Percentiles rank a stretch among this genome's conserved stretches.
These are phyloP conservation scores for Cryptotermes secundus DNA, from an alignment of 1,140 invertebrate genomes.

Conservation along the genomic window DNA sequence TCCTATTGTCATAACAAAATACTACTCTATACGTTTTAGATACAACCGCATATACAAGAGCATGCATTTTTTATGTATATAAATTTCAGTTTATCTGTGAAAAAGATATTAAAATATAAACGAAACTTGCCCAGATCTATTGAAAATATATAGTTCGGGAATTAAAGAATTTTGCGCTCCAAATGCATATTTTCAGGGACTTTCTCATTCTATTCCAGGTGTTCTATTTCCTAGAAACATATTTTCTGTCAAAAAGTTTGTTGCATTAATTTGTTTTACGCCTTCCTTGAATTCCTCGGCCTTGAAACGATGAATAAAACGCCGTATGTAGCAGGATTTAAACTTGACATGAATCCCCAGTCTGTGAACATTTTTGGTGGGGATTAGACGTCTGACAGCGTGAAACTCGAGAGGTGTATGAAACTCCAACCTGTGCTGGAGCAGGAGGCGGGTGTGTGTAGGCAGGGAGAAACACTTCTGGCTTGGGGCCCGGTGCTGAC, in stretches of 20 bases:
- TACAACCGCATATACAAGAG: too few relatives aligned
- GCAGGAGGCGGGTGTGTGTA: not conserved
- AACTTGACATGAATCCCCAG: not conserved
- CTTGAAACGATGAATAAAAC: not conserved
- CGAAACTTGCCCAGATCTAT: too few relatives aligned
- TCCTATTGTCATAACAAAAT: too few relatives aligned
- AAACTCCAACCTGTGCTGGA: not conserved
- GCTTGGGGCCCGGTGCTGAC: slow-evolving; percentile 10
- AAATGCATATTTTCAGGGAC: too few relatives aligned
- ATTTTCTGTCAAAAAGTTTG: not conserved
- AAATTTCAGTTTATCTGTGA: too few relatives aligned
- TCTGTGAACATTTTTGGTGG: slow-evolving; percentile 21
- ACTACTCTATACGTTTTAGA: too few relatives aligned
- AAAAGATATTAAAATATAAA: too few relatives aligned
- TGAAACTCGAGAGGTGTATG: not conserved
- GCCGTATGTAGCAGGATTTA: not conserved
- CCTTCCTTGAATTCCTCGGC: not conserved
- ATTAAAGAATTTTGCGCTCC: too few relatives aligned
- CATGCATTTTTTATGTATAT: too few relatives aligned
- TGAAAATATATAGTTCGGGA: too few relatives aligned
- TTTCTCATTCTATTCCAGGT: too few relatives aligned
- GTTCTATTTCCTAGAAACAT: not conserved
- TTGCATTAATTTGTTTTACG: not conserved
- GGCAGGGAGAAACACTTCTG: not conserved
- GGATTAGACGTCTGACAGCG: not conserved